Conservation (phyloP, 2,113 vertebrate species). For the Paralichthys olivaceus region DNA sequence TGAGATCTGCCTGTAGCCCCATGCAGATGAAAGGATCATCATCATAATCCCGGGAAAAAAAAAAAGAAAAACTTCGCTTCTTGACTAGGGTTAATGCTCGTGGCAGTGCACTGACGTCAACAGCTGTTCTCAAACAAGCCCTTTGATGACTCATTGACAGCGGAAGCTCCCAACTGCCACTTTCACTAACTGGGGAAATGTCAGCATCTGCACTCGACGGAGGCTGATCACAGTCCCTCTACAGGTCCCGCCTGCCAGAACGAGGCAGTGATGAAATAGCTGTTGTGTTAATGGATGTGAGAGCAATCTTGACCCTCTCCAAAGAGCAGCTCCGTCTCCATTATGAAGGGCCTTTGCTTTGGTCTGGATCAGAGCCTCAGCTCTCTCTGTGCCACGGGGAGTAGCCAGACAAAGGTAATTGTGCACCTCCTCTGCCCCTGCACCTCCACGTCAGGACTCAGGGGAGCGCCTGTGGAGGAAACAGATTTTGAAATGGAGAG, state of each 20-base stretch:
- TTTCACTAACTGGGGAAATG: slow-evolving; percentile 72
- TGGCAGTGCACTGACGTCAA: slow-evolving; percentile 73
- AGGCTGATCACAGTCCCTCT: slow-evolving; percentile 65
- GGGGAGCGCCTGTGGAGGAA: slow-evolving; percentile 70
- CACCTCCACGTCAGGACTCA: slow-evolving; percentile 49
- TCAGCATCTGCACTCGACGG: slow-evolving; percentile 49
- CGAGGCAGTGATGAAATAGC: slow-evolving; percentile 66
- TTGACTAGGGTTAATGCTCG: slow-evolving; percentile 64
- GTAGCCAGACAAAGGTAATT: slow-evolving; percentile 68
- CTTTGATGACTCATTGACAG: slow-evolving; percentile 81
- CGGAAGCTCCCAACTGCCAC: slow-evolving; percentile 67
- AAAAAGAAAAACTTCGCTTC: slow-evolving; percentile 41
- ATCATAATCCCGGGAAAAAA: slow-evolving; percentile 29
- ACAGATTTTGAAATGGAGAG: slow-evolving; percentile 67
- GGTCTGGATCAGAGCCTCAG: slow-evolving; percentile 59
- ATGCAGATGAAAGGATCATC: slow-evolving; percentile 58
- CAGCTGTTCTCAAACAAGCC: slow-evolving; percentile 78
- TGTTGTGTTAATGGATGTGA: slow-evolving; percentile 76
- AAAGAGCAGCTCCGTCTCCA: slow-evolving; percentile 67
- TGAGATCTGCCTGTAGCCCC: slow-evolving; percentile 50
- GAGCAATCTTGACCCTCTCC: slow-evolving; percentile 67
- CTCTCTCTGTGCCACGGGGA: slow-evolving; percentile 58
- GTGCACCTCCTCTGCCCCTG: slow-evolving; percentile 44
- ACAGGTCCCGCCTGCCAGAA: slow-evolving; percentile 59
- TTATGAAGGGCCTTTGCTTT: slow-evolving; percentile 63